Evolutionary conservation across 2,888 invertebrate species (phyloP).

Genomic region (Apamea epomidion): DNA sequence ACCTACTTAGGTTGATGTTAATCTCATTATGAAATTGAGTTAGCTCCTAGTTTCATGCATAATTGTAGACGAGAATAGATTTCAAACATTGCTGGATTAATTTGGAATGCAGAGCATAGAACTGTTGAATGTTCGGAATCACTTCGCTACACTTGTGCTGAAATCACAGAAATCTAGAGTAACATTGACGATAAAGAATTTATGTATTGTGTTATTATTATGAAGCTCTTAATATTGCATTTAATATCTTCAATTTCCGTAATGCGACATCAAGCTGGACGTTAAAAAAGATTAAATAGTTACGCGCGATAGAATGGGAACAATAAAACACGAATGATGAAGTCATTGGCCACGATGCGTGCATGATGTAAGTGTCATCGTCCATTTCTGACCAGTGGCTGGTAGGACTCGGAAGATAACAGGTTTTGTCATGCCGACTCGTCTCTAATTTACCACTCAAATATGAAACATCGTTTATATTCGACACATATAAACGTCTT

Average conservation of each 20-base stretch:
- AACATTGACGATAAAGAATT: not conserved
- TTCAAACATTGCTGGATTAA: slow-evolving; percentile 24
- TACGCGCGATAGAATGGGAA: slow-evolving; percentile 50
- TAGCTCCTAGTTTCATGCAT: slow-evolving; percentile 19
- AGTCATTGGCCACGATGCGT: slow-evolving; percentile 71
- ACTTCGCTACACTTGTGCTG: not conserved
- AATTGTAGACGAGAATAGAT: slow-evolving; percentile 26
- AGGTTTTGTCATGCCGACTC: slow-evolving; percentile 52
- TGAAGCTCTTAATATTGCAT: slow-evolving; percentile 13
- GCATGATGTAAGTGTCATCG: slow-evolving; percentile 65
- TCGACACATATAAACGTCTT: not conserved
- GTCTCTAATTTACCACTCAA: slow-evolving; percentile 33
- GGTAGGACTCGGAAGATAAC: slow-evolving; percentile 51
- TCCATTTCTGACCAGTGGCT: slow-evolving; percentile 55
- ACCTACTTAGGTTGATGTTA: slow-evolving; percentile 4
- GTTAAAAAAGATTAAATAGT: slow-evolving; percentile 48
- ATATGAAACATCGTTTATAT: slow-evolving; percentile 5
- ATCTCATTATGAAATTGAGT: slow-evolving; percentile 21
- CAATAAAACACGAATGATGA: slow-evolving; percentile 70
- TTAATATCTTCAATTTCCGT: slow-evolving; percentile 36
- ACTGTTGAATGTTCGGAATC: slow-evolving; percentile 27
- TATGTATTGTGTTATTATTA: not conserved
- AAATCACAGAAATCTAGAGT: not conserved
- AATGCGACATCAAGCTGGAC: slow-evolving; percentile 27
- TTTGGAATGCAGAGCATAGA: slow-evolving; percentile 16